Evolutionary conservation across 2,797 vertebrate genomes (phyloP), one percentile per base, ranked within the genome.

Genomic region (Coccyzus lansbergi): DNA sequence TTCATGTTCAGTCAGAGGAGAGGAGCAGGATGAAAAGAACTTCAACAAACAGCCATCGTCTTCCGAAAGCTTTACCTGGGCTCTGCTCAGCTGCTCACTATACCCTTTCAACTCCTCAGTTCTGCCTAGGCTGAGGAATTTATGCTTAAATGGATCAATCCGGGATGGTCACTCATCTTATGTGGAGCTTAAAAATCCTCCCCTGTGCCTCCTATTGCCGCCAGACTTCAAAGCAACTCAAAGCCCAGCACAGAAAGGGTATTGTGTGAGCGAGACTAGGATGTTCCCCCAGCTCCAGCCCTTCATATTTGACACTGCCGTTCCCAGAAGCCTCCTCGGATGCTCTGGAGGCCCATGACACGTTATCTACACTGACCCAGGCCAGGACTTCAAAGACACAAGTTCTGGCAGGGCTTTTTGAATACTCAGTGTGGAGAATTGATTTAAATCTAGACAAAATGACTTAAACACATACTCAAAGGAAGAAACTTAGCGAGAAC

Each of bases 301-400:
- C 49, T 40, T 59, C n/a, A 0, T 4, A 38, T 29, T 33, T 20
- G 10, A 29, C 5, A 4, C 18, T 7, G 49, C 21, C 1, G 1
- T 8, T 53, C 48, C 28, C 63, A 80, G 44, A 62, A 75, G 25
- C 18, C 81, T 83, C 42, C 42, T 67, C 33, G 26, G 48, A 51
- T 64, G 40, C 75, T 46, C 75, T 29, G 12, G 40, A 33, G 56
- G 40, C 29, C 11, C 29, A 17, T 1, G 29, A 58, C 26, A 13
- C 31, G 12, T 18, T 52, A 53, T 46, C 58, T 52, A 2, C 6
- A 36, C 38, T 38, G 49, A 76, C 18, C 64, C 65, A 36, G 63
- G 21, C 31, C 48, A 28, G 22, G 65, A 62, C 17, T 72, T 34
- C 34, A 72, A 64, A 55, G 42, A 29, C 15, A 12, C 0, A 1